Evolutionary conservation across 2,113 vertebrate species (phyloP), one percentile per base, ranked within the genome.

Genomic region (Engraulis encrasicolus): DNA sequence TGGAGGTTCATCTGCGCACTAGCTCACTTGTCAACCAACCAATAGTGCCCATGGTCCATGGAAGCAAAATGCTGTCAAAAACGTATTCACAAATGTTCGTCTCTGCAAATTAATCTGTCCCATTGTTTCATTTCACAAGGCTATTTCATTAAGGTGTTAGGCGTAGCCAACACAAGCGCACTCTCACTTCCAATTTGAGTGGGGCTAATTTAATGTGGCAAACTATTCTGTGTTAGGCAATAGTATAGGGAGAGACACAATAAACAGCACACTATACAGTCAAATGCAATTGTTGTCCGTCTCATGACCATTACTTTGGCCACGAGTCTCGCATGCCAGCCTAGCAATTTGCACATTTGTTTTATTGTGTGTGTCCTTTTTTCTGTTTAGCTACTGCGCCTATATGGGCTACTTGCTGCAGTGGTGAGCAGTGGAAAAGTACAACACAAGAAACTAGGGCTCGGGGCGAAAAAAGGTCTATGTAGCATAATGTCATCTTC

Each of bases 261-360:
- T 74, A 15, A 34, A 74, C 27, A 34, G 34, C 2, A 74, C 27
- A 12, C 2, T 15, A 45, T 74, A 14, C 34, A 23, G 15, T 74
- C 12, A 74, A 74, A 34, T 36, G 11, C 27, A 36, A 74, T 74
- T 74, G 27, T 23, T 12, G 4, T 74, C 12, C 17, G 34, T 34
- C 66, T 74, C 66, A 74, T 74, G 66, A 74, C 66, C 2, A 34
- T 74, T 74, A 74, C 34, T 74, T 74, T 74, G 27, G 66, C 27
- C 31, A 74, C 27, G 66, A 31, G 66, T 11, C 66, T 74, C 31
- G 66, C 66, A 15, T 74, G 27, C 66, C 0, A n/a, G 66, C 66
- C 66, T 74, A 27, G 66, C 18, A 34, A 74, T 34, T 74, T 66
- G 27, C 58, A 15, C 12, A 34, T 23, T 74, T 71, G 27, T 12